These are phyloP conservation scores for Megastigmus dorsalis DNA, from an alignment of 2,888 invertebrate genomes.

Conservation along the genomic window DNA sequence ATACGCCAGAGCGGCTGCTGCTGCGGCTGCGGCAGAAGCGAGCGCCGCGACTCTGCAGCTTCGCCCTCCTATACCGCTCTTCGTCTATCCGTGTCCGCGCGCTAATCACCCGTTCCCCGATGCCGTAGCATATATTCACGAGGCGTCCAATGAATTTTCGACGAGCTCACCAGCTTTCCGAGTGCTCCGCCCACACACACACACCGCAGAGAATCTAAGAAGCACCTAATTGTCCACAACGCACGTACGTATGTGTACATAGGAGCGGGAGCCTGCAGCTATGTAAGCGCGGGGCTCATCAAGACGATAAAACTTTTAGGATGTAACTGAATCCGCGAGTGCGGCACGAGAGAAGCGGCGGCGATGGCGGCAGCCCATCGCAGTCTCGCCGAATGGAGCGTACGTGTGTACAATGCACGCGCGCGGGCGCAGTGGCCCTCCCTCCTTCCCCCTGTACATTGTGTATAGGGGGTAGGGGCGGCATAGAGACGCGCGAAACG, in stretches of 20 bases:
- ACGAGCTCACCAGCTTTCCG: constrained; percentile 11
- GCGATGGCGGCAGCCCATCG: too few species aligned
- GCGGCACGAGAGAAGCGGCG: too few species aligned
- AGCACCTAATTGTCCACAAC: constrained; percentile 16
- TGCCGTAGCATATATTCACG: neutral
- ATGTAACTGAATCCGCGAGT: constrained; percentile 4
- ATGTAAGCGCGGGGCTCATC: too few species aligned
- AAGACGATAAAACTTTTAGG: constrained; percentile 3
- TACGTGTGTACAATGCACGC: neutral
- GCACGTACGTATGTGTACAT: neutral
- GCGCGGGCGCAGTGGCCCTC: too few species aligned
- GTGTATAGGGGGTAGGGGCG: neutral
- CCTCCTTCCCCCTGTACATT: neutral
- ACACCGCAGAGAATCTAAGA: neutral
- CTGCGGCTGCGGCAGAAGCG: too few species aligned
- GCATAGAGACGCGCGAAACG: neutral
- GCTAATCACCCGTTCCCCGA: neutral
- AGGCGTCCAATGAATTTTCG: too few species aligned
- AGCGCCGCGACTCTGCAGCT: too few species aligned
- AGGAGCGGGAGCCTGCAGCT: too few species aligned
- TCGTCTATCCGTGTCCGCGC: neutral
- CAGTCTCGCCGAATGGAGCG: neutral
- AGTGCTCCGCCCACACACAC: neutral
- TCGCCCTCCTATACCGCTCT: too few species aligned
- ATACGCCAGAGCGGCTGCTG: too few species aligned